Conservation (phyloP, 2,113 vertebrate genomes). For the Carettochelys insculpta region DNA sequence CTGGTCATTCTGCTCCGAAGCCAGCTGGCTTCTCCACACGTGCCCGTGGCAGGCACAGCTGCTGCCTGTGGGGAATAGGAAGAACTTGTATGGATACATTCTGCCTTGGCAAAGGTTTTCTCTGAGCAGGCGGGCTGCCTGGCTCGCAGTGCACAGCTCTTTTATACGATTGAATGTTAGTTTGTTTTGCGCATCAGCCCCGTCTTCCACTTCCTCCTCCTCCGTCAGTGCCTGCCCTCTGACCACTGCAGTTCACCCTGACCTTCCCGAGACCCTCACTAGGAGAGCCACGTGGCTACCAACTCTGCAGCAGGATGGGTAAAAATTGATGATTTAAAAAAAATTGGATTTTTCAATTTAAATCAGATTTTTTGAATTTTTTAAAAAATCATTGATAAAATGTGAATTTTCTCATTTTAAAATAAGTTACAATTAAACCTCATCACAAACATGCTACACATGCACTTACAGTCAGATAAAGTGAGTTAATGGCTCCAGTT, state of each 20-base stretch:
- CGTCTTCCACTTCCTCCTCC: not conserved
- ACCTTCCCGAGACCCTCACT: not conserved
- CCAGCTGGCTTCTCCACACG: fast-evolving
- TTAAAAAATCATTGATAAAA: too few relatives aligned
- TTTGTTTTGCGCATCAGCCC: not conserved
- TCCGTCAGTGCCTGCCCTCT: not conserved
- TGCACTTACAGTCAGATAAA: too few relatives aligned
- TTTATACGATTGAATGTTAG: not conserved
- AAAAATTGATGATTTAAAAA: too few relatives aligned
- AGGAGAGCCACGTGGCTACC: not conserved
- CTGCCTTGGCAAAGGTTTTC: fast-evolving
- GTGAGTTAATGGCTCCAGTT: too few relatives aligned
- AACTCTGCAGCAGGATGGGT: too few relatives aligned
- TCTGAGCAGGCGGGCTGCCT: not conserved
- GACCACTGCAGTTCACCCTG: not conserved
- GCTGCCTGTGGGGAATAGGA: not conserved
- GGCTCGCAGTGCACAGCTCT: not conserved
- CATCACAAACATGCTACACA: too few relatives aligned
- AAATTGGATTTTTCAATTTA: too few relatives aligned
- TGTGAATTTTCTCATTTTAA: too few relatives aligned
- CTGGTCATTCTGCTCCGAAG: not conserved
- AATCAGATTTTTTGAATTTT: too few relatives aligned
- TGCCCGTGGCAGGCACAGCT: not conserved
- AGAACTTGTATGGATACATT: constrained; percentile 3
- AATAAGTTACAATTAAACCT: too few relatives aligned